These are phyloP conservation scores for Porphyrio hochstetteri DNA, from an alignment of 2,113 vertebrate species.

Conservation along the genomic window DNA sequence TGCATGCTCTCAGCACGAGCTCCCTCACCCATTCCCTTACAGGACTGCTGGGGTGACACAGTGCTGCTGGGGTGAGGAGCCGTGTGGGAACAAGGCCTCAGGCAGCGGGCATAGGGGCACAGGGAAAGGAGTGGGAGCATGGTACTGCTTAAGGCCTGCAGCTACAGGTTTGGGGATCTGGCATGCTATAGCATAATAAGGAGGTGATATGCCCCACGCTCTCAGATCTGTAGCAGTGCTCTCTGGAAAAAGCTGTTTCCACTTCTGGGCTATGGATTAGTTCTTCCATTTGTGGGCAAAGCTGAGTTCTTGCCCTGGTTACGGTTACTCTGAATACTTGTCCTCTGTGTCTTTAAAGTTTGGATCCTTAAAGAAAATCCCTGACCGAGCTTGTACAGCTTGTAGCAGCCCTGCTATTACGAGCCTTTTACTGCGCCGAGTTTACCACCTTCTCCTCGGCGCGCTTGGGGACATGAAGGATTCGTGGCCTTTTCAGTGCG, in stretches of 20 bases:
- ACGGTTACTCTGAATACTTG: not conserved
- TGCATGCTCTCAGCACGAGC: not conserved
- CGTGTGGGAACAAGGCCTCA: accelerated
- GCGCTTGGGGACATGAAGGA: too few relatives aligned
- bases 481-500: not conserved
- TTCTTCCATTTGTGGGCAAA: not conserved
- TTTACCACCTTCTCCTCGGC: not conserved
- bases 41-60: too few relatives aligned
- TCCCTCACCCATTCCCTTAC: not conserved
- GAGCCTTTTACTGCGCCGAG: too few relatives aligned
- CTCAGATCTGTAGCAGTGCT: not conserved
- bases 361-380: not conserved
- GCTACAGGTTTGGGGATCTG: not conserved
- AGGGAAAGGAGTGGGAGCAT: accelerated
- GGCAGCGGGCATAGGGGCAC: accelerated
- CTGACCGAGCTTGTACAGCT: not conserved
- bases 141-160: not conserved
- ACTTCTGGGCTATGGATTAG: not conserved
- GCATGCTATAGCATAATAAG: accelerated
- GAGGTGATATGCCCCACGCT: not conserved
- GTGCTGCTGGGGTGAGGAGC: too few relatives aligned
- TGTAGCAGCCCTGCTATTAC: not conserved
- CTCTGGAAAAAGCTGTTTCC: not conserved
- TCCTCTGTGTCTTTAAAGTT: not conserved
- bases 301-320: not conserved